Base-by-base conservation (phyloP, 2,888 invertebrate species). In the Lycaena phlaeas region DNA sequence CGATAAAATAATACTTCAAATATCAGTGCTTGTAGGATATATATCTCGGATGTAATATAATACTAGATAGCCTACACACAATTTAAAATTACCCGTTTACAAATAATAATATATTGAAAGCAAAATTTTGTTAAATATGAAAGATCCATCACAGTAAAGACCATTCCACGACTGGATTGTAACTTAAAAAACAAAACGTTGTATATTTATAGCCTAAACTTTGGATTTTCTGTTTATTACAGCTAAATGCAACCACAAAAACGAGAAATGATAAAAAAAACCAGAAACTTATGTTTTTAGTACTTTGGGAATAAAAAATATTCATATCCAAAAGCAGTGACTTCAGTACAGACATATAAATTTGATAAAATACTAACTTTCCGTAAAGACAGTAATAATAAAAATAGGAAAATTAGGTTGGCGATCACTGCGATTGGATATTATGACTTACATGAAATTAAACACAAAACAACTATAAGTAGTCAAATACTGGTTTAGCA, bases 401-500 rank as follows among this genome's bases (percentile, higher is more conserved):
- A 65, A 59, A 62, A 60, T 64, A 58, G 53, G 52, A 62, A 50
- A 50, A 65, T 56, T 57, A 58, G 62, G 64, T 64, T 60, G 58
- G 68, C 64, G 46, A 56, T 68, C 75, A 78, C 79, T 74, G 76
- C 73, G 47, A 46, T 65, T 69, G 72, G 74, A 73, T 59, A 72
- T 78, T 75, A 72, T 75, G 71, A 81, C 79, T 76, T 77, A 77
- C 57, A 65, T 75, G 76, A 77, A 79, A 67, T 70, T 75, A 67
- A 79, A 81, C 73, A 75, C 64, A 76, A 77, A 68, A 72, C 66
- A 81, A 79, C 71, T 71, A 78, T 63, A 72, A 70, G 64, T 75
- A 75, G 73, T 81, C 81, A 78, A 84, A 82, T 84, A 84, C 84
- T 84, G 79, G 75, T 79, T 81, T 81, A 82, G 81, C 81, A 77